Conservation (phyloP, 64 coral and sea anemone species). For the Actinia equina region DNA sequence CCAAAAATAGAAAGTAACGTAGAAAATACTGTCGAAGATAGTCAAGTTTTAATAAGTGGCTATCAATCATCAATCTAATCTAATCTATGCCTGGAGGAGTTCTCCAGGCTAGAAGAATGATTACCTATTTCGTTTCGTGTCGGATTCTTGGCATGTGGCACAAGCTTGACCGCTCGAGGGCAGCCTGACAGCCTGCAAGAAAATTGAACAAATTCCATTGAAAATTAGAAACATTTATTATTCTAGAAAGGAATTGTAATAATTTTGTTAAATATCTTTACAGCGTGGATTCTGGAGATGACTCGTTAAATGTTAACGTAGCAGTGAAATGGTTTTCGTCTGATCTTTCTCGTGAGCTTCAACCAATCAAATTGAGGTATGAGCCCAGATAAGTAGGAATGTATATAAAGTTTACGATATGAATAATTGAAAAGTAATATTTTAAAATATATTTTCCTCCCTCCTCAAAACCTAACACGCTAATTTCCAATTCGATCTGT, state of each 20-base stretch:
- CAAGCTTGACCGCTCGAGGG: slow-evolving; percentile 47
- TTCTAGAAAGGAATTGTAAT: not conserved
- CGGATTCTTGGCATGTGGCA: slow-evolving; percentile 42
- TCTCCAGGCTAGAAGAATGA: not conserved
- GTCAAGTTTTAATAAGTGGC: not conserved
- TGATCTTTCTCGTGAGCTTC: too few relatives aligned
- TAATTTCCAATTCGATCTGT: too few relatives aligned
- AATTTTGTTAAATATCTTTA: slow-evolving; percentile 39
- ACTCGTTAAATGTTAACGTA: too few relatives aligned
- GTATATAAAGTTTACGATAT: not conserved
- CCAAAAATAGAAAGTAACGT: not conserved
- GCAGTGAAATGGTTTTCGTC: too few relatives aligned
- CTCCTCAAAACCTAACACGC: too few relatives aligned
- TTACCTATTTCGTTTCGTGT: slow-evolving; percentile 55
- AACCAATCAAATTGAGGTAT: too few relatives aligned
- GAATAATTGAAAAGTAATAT: too few relatives aligned
- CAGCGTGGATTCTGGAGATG: not conserved
- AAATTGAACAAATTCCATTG: not conserved
- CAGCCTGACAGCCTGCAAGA: slow-evolving; percentile 64
- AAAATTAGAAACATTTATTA: not conserved
- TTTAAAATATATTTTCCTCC: slow-evolving; percentile 15
- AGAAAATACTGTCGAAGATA: not conserved
- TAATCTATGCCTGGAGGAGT: not conserved
- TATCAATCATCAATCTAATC: not conserved
- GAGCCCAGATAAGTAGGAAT: not conserved